phyloP scores from a whole-genome alignment of 2,888 invertebrate species.

The Tipula lateralis region DNA sequence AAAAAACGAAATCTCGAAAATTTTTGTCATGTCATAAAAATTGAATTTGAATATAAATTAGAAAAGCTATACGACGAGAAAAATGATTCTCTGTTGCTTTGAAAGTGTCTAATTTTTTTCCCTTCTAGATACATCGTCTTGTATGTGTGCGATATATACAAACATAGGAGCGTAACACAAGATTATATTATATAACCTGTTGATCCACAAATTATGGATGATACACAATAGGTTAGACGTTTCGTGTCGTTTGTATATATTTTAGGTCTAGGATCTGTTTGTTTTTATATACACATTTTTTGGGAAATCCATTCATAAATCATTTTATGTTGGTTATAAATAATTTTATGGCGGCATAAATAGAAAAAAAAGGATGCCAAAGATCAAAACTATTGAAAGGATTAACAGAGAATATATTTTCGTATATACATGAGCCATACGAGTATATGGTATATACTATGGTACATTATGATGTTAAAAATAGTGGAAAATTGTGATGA shows the following conservation, averaged over 20 bases:
- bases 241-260: not conserved
- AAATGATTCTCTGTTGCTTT: constrained; percentile 19
- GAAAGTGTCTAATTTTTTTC: constrained; percentile 6
- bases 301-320: constrained; percentile 1
- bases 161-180: not conserved
- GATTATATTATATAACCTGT: not conserved
- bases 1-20: not conserved
- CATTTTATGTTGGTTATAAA: not conserved
- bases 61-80: constrained; percentile 24
- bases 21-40: constrained; percentile 24
- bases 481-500: not conserved
- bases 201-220: constrained; percentile 1
- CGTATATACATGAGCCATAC: not conserved
- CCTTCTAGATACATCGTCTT: not conserved
- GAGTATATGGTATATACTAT: not conserved
- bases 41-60: constrained; percentile 24
- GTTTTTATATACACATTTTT: not conserved
- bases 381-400: constrained; percentile 1
- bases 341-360: not conserved
- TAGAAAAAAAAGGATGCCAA: not conserved
- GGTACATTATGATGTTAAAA: not conserved
- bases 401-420: not conserved
- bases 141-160: not conserved
- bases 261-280: constrained; percentile 4
- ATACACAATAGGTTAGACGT: not conserved